Base-by-base conservation (phyloP, 1,140 invertebrate species). In the Tetragonula clypearis region DNA sequence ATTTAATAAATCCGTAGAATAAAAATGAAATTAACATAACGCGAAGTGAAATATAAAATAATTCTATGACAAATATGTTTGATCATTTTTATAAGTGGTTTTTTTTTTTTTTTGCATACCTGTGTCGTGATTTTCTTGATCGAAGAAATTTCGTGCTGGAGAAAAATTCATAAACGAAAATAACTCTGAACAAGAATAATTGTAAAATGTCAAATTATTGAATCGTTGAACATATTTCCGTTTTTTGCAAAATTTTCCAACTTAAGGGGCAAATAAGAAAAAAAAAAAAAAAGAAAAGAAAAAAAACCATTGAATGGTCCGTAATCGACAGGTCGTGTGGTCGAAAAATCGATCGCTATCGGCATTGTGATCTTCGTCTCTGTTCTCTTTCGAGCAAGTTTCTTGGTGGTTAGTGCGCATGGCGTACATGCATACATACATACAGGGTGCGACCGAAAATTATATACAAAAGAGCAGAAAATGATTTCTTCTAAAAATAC, bases 281-380 rank as follows among this genome's bases (percentile, higher is more conserved):
- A 58, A 58, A 58, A 58, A 56, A 56, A 56, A 58, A n/a, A 41
- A 65, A n/a, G n/a, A 55, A 19, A 58, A 17, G 5, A 21, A 17
- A 68, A 19, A 8, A 5, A 49, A 73, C 1, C 55, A 41, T 11
- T 53, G 69, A 81, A 81, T 21, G 35, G 11, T 53, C 2, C 58
- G 17, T 12, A 4, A 69, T 73, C 19, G 56, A 17, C n/a, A 49
- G 53, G 53, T 77, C 79, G 79, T 49, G 30, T 41, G 55, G 58
- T 79, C 84, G 84, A 66, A 83, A 83, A 86, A 91, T 87, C 82
- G 88, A 91, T 90, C 79, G 85, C 66, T 84, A 90, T 90, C 89
- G 86, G 56, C 83, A 90, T 88, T 74, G 87, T 72, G 66, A 84
- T 86, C 74, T 55, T 35, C n/a, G 56, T 69, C 74, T 89, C 80